Evolutionary conservation across 2,797 vertebrate species (phyloP).

Genomic region (Betta splendens): DNA sequence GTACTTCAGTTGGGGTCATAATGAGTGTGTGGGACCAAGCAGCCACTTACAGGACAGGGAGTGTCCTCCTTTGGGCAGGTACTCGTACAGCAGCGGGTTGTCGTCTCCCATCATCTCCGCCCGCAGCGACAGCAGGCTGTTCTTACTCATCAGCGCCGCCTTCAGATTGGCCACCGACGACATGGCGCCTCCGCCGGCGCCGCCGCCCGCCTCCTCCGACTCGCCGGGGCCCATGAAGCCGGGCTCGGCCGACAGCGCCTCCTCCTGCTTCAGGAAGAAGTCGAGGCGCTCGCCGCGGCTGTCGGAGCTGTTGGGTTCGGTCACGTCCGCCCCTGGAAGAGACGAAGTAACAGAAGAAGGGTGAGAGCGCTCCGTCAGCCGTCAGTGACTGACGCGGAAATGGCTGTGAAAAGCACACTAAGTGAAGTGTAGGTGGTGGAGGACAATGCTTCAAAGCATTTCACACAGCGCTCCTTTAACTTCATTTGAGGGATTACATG

Average conservation of each 20-base stretch:
- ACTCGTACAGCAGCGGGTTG: conserved; percentile 94
- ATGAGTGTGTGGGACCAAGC: conserved; percentile 37
- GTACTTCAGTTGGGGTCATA: conserved; percentile 14
- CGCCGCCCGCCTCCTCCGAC: conserved; percentile 86
- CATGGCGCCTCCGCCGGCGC: conserved; percentile 79
- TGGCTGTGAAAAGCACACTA: conserved; percentile 6
- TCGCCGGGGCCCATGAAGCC: conserved; percentile 85
- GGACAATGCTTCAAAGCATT: conserved; percentile 22
- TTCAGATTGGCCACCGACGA: conserved; percentile 92
- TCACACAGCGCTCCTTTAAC: conserved; percentile 17
- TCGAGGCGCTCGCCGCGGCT: conserved; percentile 86
- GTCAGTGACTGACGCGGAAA: conserved; percentile 17
- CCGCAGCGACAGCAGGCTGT: conserved; percentile 95
- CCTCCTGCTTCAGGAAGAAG: conserved; percentile 87
- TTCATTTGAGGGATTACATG: conserved; percentile 44
- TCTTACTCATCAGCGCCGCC: conserved; percentile 96
- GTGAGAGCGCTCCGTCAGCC: conserved; percentile 24
- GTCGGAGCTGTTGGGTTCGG: conserved; percentile 90
- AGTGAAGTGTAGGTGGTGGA: conserved; percentile 2
- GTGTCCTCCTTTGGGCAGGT: conserved; percentile 94
- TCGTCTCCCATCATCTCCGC: conserved; percentile 94
- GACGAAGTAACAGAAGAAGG: conserved; percentile 21
- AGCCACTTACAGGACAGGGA: conserved; percentile 92
- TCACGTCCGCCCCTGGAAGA: conserved; percentile 85
- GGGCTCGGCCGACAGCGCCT: conserved; percentile 83